Percentiles rank a stretch among this genome's conserved stretches.
Conservation (phyloP, 2,113 vertebrate genomes). For the Sapajus apella region DNA sequence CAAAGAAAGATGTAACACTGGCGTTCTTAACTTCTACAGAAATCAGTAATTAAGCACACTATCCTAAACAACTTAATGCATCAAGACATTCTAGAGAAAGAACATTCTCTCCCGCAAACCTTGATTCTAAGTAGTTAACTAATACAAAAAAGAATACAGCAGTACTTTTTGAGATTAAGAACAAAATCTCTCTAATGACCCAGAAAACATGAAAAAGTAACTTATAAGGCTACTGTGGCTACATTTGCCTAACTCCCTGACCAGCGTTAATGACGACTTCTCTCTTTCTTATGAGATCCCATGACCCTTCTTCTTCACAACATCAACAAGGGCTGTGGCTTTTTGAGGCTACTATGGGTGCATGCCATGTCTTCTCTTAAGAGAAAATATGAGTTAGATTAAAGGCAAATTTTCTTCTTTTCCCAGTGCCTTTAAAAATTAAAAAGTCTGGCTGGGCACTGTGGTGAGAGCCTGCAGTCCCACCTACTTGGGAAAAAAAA, state of each 20-base stretch:
- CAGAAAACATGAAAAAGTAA: neutral
- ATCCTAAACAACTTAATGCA: neutral
- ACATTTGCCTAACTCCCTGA: neutral
- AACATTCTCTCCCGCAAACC: neutral
- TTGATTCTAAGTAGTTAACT: neutral
- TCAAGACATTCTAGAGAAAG: neutral
- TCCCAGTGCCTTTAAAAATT: neutral
- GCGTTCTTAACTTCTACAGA: neutral
- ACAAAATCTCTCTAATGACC: neutral
- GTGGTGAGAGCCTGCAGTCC: neutral
- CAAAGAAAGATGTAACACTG: neutral
- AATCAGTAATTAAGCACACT: neutral
- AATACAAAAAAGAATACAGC: neutral
- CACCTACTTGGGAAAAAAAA: neutral
- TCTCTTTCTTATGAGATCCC: neutral
- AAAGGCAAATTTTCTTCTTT: neutral
- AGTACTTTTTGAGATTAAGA: neutral
- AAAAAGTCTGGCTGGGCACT: neutral
- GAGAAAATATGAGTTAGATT: neutral
- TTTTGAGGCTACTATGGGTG: neutral
- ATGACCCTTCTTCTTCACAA: neutral
- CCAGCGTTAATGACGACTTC: neutral
- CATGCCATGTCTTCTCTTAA: neutral
- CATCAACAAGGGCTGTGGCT: neutral
- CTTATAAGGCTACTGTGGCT: neutral